These are phyloP conservation scores for Pristionchus fissidentatus DNA, from an alignment of 2,888 invertebrate genomes.

Conservation along the genomic window DNA sequence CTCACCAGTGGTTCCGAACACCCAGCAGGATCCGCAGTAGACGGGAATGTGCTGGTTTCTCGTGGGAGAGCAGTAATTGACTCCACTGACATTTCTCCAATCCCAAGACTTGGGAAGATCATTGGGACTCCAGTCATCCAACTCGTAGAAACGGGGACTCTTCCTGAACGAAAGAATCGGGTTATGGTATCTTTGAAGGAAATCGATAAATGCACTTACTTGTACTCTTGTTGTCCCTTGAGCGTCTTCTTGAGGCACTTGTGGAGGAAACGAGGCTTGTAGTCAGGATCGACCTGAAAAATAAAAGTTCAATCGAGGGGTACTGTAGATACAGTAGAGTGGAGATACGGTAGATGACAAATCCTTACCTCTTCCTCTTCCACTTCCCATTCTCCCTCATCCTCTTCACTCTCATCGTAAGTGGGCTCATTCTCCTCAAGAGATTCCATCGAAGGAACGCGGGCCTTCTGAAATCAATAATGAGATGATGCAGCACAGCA, in stretches of 20 bases:
- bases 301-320: not conserved
- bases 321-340: not conserved
- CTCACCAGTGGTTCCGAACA: conserved; percentile 77
- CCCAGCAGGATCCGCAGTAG: conserved; percentile 79
- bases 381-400: conserved; percentile 35
- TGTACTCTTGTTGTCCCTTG: conserved; percentile 37
- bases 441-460: not conserved
- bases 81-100: conserved; percentile 78
- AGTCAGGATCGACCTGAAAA: not conserved
- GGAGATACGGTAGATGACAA: not conserved
- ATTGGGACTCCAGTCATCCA: conserved; percentile 31
- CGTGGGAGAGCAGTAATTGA: conserved; percentile 77
- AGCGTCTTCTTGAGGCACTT: conserved; percentile 40
- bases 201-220: not conserved
- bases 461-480: not conserved
- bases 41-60: conserved; percentile 78
- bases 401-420: conserved; percentile 27
- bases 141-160: conserved; percentile 17
- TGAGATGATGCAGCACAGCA: not conserved
- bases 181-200: not conserved
- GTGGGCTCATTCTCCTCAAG: conserved; percentile 15
- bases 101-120: conserved; percentile 71
- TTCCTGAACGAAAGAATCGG: not conserved
- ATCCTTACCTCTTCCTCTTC: not conserved
- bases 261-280: conserved; percentile 42